Evolutionary conservation across 2,888 invertebrate genomes (phyloP).

Genomic region (Allophyes oxyacanthae): DNA sequence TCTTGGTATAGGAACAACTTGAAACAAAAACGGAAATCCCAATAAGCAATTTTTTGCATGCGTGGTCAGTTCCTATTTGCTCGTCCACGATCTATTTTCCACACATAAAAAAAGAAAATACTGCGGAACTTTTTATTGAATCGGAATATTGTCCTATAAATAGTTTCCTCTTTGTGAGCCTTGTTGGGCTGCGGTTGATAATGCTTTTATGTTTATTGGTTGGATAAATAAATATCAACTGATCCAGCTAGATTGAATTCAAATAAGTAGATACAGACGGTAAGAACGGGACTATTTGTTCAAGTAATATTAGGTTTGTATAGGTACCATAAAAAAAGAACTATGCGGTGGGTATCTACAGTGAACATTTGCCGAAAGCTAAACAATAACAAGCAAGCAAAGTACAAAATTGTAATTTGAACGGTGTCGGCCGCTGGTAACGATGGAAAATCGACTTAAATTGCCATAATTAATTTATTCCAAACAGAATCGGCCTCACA

Average conservation of each 20-base stretch:
- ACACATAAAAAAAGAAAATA: slow-evolving; percentile 26
- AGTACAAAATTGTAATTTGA: slow-evolving; percentile 81
- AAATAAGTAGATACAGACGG: background rate
- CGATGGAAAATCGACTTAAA: slow-evolving; percentile 82
- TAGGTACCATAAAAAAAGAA: slow-evolving; percentile 4
- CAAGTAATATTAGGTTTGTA: background rate
- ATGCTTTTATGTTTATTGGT: slow-evolving; percentile 1
- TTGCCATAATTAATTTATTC: slow-evolving; percentile 87
- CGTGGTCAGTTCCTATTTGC: slow-evolving; percentile 17
- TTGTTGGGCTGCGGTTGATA: background rate
- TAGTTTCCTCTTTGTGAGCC: slow-evolving; percentile 13
- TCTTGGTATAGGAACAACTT: background rate
- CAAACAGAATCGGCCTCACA: slow-evolving; percentile 83
- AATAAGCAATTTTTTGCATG: slow-evolving; percentile 35
- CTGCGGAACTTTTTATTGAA: slow-evolving; percentile 18
- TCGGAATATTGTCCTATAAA: slow-evolving; percentile 15
- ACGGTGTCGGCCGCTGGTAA: slow-evolving; percentile 75
- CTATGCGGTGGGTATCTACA: slow-evolving; percentile 16
- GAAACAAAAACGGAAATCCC: slow-evolving; percentile 6
- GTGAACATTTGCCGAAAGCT: slow-evolving; percentile 51
- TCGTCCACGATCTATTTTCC: slow-evolving; percentile 21
- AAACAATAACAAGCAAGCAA: slow-evolving; percentile 68
- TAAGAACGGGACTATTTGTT: slow-evolving; percentile 1
- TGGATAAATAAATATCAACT: background rate
- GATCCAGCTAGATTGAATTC: background rate